A percentile compares a stretch with the other conserved stretches of the same genome.
phyloP scores from a whole-genome alignment of 2,797 vertebrate genomes.

The Columba guinea region DNA sequence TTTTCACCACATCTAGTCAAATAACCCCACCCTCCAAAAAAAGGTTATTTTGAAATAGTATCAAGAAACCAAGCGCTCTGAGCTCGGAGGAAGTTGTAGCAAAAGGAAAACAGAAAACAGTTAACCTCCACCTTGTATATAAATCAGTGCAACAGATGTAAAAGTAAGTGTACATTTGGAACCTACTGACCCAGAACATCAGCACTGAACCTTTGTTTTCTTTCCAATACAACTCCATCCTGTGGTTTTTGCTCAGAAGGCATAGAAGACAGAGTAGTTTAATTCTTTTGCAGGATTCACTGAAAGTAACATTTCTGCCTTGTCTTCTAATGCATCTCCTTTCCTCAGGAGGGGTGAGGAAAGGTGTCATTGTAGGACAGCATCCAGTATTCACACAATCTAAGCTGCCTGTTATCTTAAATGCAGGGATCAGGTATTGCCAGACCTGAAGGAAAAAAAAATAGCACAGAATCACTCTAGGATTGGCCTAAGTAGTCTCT shows the following conservation, averaged over 20 bases:
- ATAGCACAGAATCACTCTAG: background rate
- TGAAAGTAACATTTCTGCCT: background rate
- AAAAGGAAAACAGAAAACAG: constrained; percentile 43
- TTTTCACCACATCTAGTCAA: background rate
- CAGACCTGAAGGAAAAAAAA: background rate
- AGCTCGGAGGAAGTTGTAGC: constrained; percentile 2
- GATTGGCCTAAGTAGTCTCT: background rate
- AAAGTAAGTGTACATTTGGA: constrained; percentile 43
- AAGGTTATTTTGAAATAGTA: background rate
- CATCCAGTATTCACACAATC: background rate
- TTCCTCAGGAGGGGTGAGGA: background rate
- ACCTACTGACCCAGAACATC: constrained; percentile 46
- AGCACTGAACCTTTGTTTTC: background rate
- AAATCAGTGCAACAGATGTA: constrained; percentile 56
- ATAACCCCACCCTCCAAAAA: background rate
- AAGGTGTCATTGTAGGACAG: background rate
- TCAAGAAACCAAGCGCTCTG: background rate
- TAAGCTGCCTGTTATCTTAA: background rate
- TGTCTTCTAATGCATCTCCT: background rate
- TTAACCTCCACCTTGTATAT: constrained; percentile 41
- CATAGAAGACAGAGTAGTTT: background rate
- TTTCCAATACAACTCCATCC: background rate
- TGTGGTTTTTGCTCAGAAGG: background rate
- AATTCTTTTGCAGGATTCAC: background rate
- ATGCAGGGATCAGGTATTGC: background rate